Conservation (phyloP, 64 coral and sea anemone species). For the Platygyra sinensis region DNA sequence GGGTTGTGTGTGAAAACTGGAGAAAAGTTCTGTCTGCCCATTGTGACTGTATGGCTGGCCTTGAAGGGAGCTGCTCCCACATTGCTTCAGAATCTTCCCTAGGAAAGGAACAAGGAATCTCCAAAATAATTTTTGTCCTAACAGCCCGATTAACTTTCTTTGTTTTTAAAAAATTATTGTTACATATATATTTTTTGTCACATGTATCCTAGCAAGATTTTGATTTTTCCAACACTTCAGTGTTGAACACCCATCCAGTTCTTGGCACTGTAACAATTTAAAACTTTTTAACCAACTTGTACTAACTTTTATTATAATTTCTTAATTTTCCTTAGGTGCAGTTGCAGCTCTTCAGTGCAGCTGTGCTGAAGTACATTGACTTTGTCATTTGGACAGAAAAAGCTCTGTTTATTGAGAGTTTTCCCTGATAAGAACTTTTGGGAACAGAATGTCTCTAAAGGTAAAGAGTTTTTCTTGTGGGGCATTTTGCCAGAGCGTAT, state of each 20-base stretch:
- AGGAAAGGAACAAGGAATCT: too few species aligned
- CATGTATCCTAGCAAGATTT: too few species aligned
- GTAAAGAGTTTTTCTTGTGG: constrained; percentile 34
- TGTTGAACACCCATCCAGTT: too few species aligned
- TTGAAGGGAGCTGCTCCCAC: constrained; percentile 18
- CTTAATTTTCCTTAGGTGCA: constrained; percentile 31
- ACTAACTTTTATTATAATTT: too few species aligned
- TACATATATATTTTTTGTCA: too few species aligned
- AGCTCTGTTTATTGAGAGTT: constrained; percentile 53
- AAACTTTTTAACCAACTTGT: too few species aligned
- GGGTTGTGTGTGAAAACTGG: constrained; percentile 29
- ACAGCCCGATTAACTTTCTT: too few species aligned
- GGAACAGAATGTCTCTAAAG: constrained; percentile 31
- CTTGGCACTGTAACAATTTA: too few species aligned
- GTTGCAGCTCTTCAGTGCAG: constrained; percentile 44
- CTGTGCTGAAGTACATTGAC: constrained; percentile 40
- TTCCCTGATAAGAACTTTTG: constrained; percentile 52
- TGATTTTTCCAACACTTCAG: too few species aligned
- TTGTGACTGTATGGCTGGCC: constrained; percentile 14
- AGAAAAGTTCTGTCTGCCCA: constrained; percentile 21
- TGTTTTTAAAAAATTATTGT: too few species aligned
- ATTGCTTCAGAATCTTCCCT: constrained; percentile 1
- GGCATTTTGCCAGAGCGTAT: constrained; percentile 63
- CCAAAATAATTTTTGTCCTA: too few species aligned
- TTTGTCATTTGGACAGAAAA: constrained; percentile 72